Percentiles rank a stretch among this genome's conserved stretches.
phyloP scores from a whole-genome alignment of 2,888 invertebrate species.

The Drosophila putrida region DNA sequence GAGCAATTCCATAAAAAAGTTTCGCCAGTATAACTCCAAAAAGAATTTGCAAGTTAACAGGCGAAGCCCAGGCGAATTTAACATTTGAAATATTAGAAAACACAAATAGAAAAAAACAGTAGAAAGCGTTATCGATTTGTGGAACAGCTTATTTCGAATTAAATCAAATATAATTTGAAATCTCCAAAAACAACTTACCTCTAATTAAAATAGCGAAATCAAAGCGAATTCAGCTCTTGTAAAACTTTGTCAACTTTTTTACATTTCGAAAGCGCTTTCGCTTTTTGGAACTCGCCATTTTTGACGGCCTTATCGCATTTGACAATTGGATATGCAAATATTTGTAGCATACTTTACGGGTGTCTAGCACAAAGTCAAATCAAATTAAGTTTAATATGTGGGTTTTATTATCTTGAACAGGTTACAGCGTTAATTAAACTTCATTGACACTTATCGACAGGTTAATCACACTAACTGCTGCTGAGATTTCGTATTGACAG shows the following conservation, averaged over 20 bases:
- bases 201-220: neutral
- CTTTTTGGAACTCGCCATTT: constrained; percentile 20
- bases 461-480: constrained; percentile 40
- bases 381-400: constrained; percentile 31
- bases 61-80: no score
- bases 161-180: no score
- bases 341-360: constrained; percentile 59
- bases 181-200: neutral
- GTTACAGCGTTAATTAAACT: constrained; percentile 68
- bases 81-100: no score
- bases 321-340: constrained; percentile 56
- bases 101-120: no score
- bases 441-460: constrained; percentile 59
- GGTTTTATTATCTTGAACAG: constrained; percentile 50
- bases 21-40: neutral
- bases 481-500: constrained; percentile 37
- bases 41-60: no score
- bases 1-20: neutral
- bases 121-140: no score
- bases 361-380: constrained; percentile 26
- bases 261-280: neutral
- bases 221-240: neutral
- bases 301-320: constrained; percentile 40
- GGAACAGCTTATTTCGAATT: no score
- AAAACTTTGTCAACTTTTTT: neutral